Base-by-base conservation (phyloP, 1,140 invertebrate species). In the Goniozus legneri region DNA sequence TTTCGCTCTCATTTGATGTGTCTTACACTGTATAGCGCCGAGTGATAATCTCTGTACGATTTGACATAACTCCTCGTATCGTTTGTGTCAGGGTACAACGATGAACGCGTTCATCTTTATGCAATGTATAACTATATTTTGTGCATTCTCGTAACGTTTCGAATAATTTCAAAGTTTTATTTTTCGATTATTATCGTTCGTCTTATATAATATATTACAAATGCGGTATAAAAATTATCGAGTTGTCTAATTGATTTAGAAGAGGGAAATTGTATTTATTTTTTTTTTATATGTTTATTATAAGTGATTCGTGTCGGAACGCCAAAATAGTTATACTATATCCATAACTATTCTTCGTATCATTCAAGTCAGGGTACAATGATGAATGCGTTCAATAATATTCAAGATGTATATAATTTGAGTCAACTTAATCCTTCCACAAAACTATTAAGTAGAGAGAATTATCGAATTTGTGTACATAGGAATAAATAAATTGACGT, bases 331-430 rank as follows among this genome's bases (percentile, higher is more conserved):
- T 27, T 10, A 10, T 27, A 27, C 24, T 6, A 27, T 27, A 27
- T 27, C 10, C 24, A 36, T 14, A 15, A 36, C 0, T 1, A 30
- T 27, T 18, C 31, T 16, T 18, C 37, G 24, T 30, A 47, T 46
- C 40, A 47, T 30, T 47, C 43, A 46, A 33, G 38, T 42, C 42
- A 45, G 31, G 38, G 45, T 46, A 49, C 47, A 36, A 40, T 36
- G 45, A 14, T 44, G 24, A 27, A 27, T 10, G 24, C 24, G 24
- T 27, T 10, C 24, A 10, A 27, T 27, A 27, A 27, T 10, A 27
- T 4, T 27, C 10, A 27, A 52, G 47, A 44, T 71, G 62, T 71
- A 69, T 51, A 69, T 69, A 71, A 59, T 38, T 55, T 65, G 44
- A 42, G 57, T 62, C 56, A 50, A 58, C 54, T 62, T 60, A 66